Base-by-base conservation (phyloP, 2,113 vertebrate genomes). In the Cyprinodon variegatus region DNA sequence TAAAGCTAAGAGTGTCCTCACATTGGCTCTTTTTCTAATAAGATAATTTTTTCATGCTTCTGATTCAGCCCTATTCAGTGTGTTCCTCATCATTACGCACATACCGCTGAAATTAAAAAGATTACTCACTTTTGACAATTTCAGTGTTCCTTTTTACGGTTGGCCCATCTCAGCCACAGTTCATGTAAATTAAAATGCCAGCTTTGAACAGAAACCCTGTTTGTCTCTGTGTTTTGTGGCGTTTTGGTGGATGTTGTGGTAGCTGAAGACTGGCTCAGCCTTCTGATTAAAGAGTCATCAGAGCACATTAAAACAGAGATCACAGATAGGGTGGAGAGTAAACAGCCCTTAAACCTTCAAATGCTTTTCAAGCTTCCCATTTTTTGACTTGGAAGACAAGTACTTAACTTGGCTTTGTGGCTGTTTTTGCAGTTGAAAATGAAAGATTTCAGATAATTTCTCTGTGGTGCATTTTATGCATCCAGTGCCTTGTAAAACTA, bases 41-140 rank as follows among this genome's bases (percentile, higher is more conserved):
- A 88, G 77, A 89, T 80, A 70, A 87, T 89, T 92, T 89, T 82
- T 88, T 82, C 79, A 82, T 75, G 76, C 83, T 77, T 50, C 76
- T 69, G 83, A 74, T 85, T 85, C 81, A 68, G 71, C 65, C 67
- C 72, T 83, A 61, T 84, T 77, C 86, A 79, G 65, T 77, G 83
- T 60, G 90, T 89, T 91, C 87, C 86, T 76, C 76, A 7, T 53
- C 84, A 89, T 88, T 88, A 89, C 83, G 84, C 87, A 78, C 84
- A 87, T 78, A 39, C 86, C 10, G 70, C 77, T 76, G 82, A 89
- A 91, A 91, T 93, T 89, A 92, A 93, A 91, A 89, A 89, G 83
- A 93, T 93, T 85, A 89, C 60, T 92, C 88, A 91, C 88, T 87
- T 87, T 70, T 89, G 90, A 90, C 88, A 90, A 84, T 86, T 87